Evolutionary conservation across 2,888 invertebrate genomes (phyloP), one percentile per base, ranked within the genome.

Genomic region (Anaspis maculata): DNA sequence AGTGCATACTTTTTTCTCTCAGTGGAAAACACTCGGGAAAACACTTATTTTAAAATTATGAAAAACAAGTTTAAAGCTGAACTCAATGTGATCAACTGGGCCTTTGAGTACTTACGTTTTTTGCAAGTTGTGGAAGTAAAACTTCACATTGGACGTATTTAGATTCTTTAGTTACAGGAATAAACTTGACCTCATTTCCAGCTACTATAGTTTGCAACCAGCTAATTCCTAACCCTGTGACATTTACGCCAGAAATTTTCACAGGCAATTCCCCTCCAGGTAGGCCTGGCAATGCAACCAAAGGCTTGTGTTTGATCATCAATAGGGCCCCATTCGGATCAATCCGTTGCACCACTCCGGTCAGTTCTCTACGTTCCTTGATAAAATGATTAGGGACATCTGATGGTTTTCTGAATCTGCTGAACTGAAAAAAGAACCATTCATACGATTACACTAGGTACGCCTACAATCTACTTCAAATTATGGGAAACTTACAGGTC

Each of bases 401-500:
- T 2, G 52, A 53, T 1, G 68, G 64, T 25, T 46, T 54, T 32
- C 54, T 57, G 47, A 67, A 67, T 48, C 57, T 59, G 34, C 58
- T 62, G 42, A 68, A 66, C 67, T 67, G 45, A 32, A 49, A 54
- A 27, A 23, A 30, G 27, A 28, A 31, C 15, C 23, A n/a, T n/a
- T n/a, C n/a, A n/a, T n/a, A n/a, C n/a, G n/a, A n/a, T n/a, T 14
- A 14, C 3, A 3, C 21, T 7, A 19, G 9, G 19, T 6, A 19
- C 5, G 9, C 19, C 5, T 19, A 9, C 19, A 19, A 19, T n/a
- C n/a, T 6, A 19, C 19, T 19, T 19, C 19, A 19, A 33, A 21
- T 19, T 19, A 7, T n/a, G n/a, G n/a, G n/a, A n/a, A 16, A 66
- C 69, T 62, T 63, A 73, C 73, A 15, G 74, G 73, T 53, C 70